A percentile compares a stretch with the other conserved stretches of the same genome.
Evolutionary conservation across 1,140 invertebrate genomes (phyloP).

Genomic region (Samia ricini): DNA sequence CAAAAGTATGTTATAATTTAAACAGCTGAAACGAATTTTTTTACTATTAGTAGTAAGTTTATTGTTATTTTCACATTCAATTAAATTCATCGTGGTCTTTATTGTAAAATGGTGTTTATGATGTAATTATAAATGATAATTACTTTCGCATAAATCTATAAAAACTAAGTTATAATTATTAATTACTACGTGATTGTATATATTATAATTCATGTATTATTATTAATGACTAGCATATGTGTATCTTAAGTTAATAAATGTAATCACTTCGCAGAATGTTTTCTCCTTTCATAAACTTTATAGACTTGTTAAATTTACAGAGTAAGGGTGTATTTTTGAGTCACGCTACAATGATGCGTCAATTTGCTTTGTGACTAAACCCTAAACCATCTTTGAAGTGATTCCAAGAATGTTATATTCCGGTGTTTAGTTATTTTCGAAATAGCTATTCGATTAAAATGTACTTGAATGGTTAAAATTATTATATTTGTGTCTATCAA

Average conservation of each 20-base stretch:
- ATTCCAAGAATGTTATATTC: neutral
- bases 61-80: no score
- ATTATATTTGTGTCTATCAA: no score
- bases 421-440: no score
- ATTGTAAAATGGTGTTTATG: neutral
- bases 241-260: no score
- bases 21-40: neutral
- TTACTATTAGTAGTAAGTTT: neutral
- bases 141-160: neutral
- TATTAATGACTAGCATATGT: no score
- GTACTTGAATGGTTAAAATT: no score
- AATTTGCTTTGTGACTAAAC: conserved; percentile 6
- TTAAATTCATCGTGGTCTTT: neutral
- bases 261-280: neutral
- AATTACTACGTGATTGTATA: no score
- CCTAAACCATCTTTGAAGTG: neutral
- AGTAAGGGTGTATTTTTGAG: neutral
- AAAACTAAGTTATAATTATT: neutral
- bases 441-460: no score
- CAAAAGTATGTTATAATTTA: neutral
- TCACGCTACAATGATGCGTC: neutral
- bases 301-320: no score
- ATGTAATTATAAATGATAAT: neutral
- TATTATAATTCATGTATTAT: no score
- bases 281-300: no score